Conservation (phyloP, 2,888 invertebrate species). For the Epirrita christyi region DNA sequence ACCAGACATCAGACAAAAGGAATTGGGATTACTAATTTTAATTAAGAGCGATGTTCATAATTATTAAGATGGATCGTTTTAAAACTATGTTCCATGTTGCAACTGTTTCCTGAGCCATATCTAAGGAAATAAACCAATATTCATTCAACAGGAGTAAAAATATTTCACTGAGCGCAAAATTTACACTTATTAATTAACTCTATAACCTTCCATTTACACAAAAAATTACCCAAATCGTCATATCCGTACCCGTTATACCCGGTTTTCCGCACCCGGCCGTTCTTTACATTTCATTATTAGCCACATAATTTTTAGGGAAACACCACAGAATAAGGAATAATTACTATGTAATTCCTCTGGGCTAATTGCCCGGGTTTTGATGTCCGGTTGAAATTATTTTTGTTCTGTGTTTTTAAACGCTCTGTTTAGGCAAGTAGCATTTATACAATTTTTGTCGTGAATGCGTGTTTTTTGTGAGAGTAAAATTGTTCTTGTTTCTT, state of each 20-base stretch:
- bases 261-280: slow-evolving; percentile 9
- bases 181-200: background rate
- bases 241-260: background rate
- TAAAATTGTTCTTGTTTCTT: too few relatives aligned
- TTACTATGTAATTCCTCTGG: slow-evolving; percentile 26
- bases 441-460: too few relatives aligned
- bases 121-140: too few relatives aligned
- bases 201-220: background rate
- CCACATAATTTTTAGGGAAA: slow-evolving; percentile 39
- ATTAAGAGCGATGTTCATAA: too few relatives aligned
- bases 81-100: too few relatives aligned
- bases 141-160: too few relatives aligned
- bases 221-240: background rate
- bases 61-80: too few relatives aligned
- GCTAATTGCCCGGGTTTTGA: slow-evolving; percentile 38
- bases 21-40: background rate
- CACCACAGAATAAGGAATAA: background rate
- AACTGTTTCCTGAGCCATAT: too few relatives aligned
- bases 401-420: too few relatives aligned
- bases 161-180: too few relatives aligned
- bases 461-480: too few relatives aligned
- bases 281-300: slow-evolving; percentile 43
- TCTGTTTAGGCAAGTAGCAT: too few relatives aligned
- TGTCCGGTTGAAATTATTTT: background rate
- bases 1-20: background rate